Evolutionary conservation across 2,113 vertebrate genomes (phyloP).

Genomic region (Oryzias celebensis): DNA sequence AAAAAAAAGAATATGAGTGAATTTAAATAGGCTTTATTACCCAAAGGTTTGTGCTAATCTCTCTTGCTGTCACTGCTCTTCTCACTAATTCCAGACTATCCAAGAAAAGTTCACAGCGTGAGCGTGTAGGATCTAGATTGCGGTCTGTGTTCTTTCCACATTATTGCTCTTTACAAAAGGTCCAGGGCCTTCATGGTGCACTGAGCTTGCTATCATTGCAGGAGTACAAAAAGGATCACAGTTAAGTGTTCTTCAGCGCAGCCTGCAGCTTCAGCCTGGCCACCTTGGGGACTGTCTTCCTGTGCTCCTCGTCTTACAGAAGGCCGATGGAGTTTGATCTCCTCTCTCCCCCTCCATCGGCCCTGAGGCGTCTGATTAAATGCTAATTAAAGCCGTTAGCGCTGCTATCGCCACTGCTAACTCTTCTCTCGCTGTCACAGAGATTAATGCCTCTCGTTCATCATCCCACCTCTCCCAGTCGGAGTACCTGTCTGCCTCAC

Average conservation of each 20-base stretch:
- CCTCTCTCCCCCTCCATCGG: slow-evolving; percentile 66
- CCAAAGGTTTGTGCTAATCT: neutral
- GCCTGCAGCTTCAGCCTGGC: slow-evolving; percentile 60
- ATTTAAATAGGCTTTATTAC: neutral
- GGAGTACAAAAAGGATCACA: slow-evolving; percentile 68
- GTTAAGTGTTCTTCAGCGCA: slow-evolving; percentile 60
- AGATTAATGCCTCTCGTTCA: slow-evolving; percentile 79
- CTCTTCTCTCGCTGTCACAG: slow-evolving; percentile 77
- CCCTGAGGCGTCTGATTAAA: slow-evolving; percentile 79
- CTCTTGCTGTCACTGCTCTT: slow-evolving; percentile 2
- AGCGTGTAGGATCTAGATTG: slow-evolving; percentile 24
- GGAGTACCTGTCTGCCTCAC: slow-evolving; percentile 70
- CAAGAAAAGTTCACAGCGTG: slow-evolving; percentile 22
- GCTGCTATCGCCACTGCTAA: slow-evolving; percentile 74
- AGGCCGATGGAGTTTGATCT: slow-evolving; percentile 73
- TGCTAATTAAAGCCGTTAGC: slow-evolving; percentile 81
- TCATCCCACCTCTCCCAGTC: slow-evolving; percentile 70
- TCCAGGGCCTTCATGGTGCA: slow-evolving; percentile 49
- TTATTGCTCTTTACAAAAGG: slow-evolving; percentile 27
- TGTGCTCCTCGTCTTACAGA: slow-evolving; percentile 57
- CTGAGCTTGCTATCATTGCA: slow-evolving; percentile 53
- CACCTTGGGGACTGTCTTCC: slow-evolving; percentile 60
- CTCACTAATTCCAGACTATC: slow-evolving; percentile 12
- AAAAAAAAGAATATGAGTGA: neutral
- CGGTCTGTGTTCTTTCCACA: slow-evolving; percentile 12